These are phyloP conservation scores for Albula goreensis DNA, from an alignment of 2,113 vertebrate genomes.

Conservation along the genomic window DNA sequence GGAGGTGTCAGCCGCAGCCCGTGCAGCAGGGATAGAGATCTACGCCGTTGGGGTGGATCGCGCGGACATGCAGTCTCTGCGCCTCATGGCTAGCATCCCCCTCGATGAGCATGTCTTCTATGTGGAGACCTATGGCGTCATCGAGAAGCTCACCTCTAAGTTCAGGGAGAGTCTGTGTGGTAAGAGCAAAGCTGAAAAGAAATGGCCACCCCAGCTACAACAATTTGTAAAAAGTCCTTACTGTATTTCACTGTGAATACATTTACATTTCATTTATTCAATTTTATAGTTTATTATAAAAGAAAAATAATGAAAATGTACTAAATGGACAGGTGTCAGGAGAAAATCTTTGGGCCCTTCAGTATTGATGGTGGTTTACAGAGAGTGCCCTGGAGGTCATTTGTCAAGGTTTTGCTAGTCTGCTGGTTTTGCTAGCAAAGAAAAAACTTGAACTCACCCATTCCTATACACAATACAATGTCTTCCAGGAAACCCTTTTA, in stretches of 20 bases:
- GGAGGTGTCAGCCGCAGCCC: slow-evolving; percentile 75
- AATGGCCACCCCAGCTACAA: slow-evolving; percentile 7
- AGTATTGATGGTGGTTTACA: too few species aligned
- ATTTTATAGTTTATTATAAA: too few species aligned
- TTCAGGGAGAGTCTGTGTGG: slow-evolving; percentile 92
- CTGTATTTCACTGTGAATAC: not conserved
- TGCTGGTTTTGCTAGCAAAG: too few species aligned
- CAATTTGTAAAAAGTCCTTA: slow-evolving; percentile 14
- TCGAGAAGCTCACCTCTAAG: slow-evolving; percentile 87
- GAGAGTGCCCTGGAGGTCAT: too few species aligned
- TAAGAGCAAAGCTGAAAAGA: slow-evolving; percentile 61
- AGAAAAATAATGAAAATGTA: too few species aligned
- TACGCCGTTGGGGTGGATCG: slow-evolving; percentile 86
- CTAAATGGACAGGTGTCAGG: too few species aligned
- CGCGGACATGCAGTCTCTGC: slow-evolving; percentile 83
- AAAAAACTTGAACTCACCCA: too few species aligned
- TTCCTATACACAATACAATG: too few species aligned
- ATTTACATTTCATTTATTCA: not conserved
- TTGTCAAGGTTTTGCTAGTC: too few species aligned
- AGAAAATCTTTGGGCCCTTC: too few species aligned
- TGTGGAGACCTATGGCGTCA: slow-evolving; percentile 93
- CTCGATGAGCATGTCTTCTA: slow-evolving; percentile 91
- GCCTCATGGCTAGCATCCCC: slow-evolving; percentile 84
- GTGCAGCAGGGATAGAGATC: slow-evolving; percentile 81
- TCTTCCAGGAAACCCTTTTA: too few species aligned